A percentile compares a stretch with the other conserved stretches of the same genome.
phyloP scores from a whole-genome alignment of 2,888 invertebrate species.

The Polyploca ridens region DNA sequence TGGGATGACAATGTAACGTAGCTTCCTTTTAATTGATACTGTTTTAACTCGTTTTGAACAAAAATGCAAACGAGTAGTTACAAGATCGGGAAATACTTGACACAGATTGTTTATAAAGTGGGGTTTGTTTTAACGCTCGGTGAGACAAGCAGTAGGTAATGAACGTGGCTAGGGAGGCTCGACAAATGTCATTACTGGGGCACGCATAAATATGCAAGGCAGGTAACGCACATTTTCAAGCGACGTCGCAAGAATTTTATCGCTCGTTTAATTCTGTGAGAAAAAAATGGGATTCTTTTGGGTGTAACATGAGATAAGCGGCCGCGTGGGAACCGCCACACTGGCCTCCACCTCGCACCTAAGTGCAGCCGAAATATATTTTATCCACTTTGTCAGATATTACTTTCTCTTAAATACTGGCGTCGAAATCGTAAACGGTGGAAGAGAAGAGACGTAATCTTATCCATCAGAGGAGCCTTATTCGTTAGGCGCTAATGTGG shows the following conservation, averaged over 20 bases:
- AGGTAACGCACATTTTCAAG: constrained; percentile 85
- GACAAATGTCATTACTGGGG: constrained; percentile 82
- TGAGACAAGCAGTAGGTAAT: constrained; percentile 68
- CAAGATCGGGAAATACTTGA: constrained; percentile 72
- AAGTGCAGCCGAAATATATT: constrained; percentile 79
- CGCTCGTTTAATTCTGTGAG: constrained; percentile 82
- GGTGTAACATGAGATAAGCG: constrained; percentile 75
- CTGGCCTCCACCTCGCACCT: constrained; percentile 67
- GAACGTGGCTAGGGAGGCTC: constrained; percentile 70
- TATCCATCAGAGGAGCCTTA: constrained; percentile 73
- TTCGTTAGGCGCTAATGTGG: constrained; percentile 75
- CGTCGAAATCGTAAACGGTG: constrained; percentile 62
- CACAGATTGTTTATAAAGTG: constrained; percentile 74
- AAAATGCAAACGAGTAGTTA: constrained; percentile 67
- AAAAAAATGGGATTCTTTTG: constrained; percentile 79
- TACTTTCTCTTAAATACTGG: constrained; percentile 74
- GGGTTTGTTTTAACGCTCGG: constrained; percentile 63
- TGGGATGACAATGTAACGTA: constrained; percentile 40
- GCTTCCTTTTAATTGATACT: constrained; percentile 63
- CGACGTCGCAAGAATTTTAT: constrained; percentile 84
- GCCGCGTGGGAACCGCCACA: constrained; percentile 77
- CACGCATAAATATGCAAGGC: constrained; percentile 84
- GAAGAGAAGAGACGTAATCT: constrained; percentile 68
- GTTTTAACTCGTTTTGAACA: constrained; percentile 55
- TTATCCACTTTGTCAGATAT: constrained; percentile 76